phyloP scores from a whole-genome alignment of 2,797 vertebrate species.

The Microctenopoma stevenorrisi region DNA sequence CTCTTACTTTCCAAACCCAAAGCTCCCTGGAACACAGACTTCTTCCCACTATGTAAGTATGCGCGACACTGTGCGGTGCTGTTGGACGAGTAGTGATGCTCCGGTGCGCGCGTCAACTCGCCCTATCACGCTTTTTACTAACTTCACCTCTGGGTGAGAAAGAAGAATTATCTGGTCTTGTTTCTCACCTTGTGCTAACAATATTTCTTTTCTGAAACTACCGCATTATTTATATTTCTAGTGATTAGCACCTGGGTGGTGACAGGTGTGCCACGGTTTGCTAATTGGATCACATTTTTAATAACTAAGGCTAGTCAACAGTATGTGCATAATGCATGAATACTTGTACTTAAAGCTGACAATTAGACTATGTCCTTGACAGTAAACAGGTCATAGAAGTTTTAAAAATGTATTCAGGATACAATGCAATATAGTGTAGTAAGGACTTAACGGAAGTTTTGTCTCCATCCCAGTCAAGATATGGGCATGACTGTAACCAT shows the following conservation, averaged over 20 bases:
- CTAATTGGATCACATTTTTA: background rate
- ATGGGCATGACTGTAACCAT: conserved; percentile 50
- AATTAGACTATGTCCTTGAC: background rate
- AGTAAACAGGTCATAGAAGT: background rate
- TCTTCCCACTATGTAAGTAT: conserved; percentile 78
- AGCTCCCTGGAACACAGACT: conserved; percentile 35
- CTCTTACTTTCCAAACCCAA: conserved; percentile 65
- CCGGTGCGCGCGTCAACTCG: conserved; percentile 50
- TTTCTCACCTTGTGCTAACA: too few species aligned
- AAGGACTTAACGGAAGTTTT: conserved; percentile 40
- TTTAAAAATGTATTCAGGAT: background rate
- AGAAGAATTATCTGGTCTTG: background rate
- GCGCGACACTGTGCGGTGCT: fast-evolving
- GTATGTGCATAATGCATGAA: background rate
- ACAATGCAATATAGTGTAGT: too few species aligned
- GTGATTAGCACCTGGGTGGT: background rate
- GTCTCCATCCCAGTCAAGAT: conserved; percentile 43
- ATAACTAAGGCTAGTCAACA: background rate
- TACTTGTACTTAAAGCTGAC: background rate
- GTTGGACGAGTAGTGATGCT: background rate
- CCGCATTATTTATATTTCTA: background rate
- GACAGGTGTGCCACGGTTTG: background rate
- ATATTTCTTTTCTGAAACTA: background rate
- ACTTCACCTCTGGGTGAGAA: background rate
- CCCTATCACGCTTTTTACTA: conserved; percentile 11